Evolutionary conservation across 2,888 invertebrate genomes (phyloP).

Genomic region (Dinocampus coccinellae): DNA sequence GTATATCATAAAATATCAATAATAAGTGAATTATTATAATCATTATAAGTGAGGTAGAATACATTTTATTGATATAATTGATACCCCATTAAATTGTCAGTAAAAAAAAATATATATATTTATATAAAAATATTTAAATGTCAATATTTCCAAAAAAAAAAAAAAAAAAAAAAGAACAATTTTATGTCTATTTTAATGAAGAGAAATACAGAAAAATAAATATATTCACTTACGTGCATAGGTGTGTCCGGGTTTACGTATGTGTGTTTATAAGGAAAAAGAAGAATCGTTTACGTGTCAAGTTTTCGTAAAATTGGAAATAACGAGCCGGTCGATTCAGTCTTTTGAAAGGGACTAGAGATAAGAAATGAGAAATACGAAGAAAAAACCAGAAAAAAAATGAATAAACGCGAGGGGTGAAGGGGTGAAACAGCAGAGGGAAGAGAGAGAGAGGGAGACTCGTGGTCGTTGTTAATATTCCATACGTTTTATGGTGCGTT

Average conservation of each 20-base stretch:
- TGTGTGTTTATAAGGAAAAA: neutral
- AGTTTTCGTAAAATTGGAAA: conserved; percentile 21
- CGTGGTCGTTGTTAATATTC: conserved; percentile 20
- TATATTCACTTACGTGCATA: neutral
- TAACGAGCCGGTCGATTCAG: conserved; percentile 20
- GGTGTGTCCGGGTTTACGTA: neutral
- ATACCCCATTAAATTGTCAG: neutral
- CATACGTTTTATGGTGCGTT: conserved; percentile 22
- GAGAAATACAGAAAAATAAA: neutral
- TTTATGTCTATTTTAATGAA: too few relatives aligned
- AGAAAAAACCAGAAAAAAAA: neutral
- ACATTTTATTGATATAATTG: neutral
- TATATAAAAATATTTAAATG: neutral
- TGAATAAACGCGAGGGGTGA: neutral
- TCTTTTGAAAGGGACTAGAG: neutral
- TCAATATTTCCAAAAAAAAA: neutral
- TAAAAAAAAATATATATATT: neutral
- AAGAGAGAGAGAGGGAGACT: neutral
- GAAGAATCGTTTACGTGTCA: conserved; percentile 10
- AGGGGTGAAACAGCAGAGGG: neutral
- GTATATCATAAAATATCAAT: neutral
- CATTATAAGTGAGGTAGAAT: neutral
- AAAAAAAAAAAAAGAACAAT: neutral
- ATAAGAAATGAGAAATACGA: neutral
- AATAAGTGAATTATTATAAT: neutral